These are phyloP conservation scores for Liparis tanakae DNA, from an alignment of 2,797 vertebrate genomes.

Conservation along the genomic window DNA sequence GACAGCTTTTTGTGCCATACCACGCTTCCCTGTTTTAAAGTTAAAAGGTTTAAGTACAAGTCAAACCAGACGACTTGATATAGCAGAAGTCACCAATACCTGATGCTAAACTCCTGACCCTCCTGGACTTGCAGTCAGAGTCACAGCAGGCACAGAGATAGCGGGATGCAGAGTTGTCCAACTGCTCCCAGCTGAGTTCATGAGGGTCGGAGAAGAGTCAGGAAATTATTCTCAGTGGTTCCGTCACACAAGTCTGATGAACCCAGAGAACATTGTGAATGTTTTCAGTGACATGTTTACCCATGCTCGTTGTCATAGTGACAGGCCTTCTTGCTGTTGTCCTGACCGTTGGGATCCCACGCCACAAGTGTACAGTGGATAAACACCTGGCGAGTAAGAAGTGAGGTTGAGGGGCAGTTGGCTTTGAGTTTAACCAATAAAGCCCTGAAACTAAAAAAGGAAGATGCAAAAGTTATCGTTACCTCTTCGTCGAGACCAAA, in stretches of 20 bases:
- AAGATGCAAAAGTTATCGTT: neutral
- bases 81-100: conserved; percentile 46
- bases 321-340: no score
- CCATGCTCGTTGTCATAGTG: no score
- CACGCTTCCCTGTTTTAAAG: conserved; percentile 36
- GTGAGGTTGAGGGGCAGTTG: no score
- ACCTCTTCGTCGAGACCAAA: conserved; percentile 78
- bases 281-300: no score
- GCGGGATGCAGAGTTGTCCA: conserved; percentile 71
- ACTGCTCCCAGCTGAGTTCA: conserved; percentile 76
- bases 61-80: rapidly evolving
- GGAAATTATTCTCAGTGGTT: neutral
- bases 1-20: conserved; percentile 52
- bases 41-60: neutral
- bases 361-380: no score
- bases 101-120: conserved; percentile 43
- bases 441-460: neutral
- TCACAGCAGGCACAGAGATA: conserved; percentile 81
- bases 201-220: no score
- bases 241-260: neutral
- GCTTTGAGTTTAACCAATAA: neutral
- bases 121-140: conserved; percentile 70
- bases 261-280: no score
- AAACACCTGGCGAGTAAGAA: neutral
- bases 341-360: no score